Base-by-base conservation (phyloP, 2,797 vertebrate species). In the Scolopax bukidnonensis region DNA sequence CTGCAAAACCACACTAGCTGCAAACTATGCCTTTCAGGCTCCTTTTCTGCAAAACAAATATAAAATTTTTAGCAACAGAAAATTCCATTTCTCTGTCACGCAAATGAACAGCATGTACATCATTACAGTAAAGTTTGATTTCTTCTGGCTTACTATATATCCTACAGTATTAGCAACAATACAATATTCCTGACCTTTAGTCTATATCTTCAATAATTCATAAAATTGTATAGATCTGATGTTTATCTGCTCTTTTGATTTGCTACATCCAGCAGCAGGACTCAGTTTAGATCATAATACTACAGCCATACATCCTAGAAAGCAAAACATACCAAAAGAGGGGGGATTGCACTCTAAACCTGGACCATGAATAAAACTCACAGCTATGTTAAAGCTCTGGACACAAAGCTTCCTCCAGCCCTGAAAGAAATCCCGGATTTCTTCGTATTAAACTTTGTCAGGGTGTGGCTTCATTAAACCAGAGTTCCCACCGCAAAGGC, bases 381-480 rank as follows among this genome's bases (percentile, higher is more conserved):
- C 45, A 78, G n/a, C 11, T 21, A 28, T 3, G 8, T 57, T 38
- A n/a, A 68, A 91, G 41, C 33, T 65, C 45, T 19, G 19, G 8
- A 71, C n/a, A 63, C 0, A 0, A 90, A 65, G 57, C 65, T 69
- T 57, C 57, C 41, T 73, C 51, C 61, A 69, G 20, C 65, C 41
- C 50, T 28, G 12, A 70, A 57, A 57, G 17, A 91, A 21, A 81
- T 12, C 12, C 32, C 73, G 38, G 28, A 65, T 68, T 85, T 85
- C 24, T 77, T 40, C 10, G 23, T 19, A 53, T 18, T 87, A 28
- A 85, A 41, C 30, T 57, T 36, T 54, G 41, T 20, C 76, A 81
- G 83, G 83, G 94, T 90, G 87, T 78, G 83, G 91, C 90, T 90
- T 88, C 25, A 13, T 36, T 69, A 65, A 81, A 75, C 61, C 20